Evolutionary conservation across 2,888 invertebrate species (phyloP).

Genomic region (Tachystola acroxantha): DNA sequence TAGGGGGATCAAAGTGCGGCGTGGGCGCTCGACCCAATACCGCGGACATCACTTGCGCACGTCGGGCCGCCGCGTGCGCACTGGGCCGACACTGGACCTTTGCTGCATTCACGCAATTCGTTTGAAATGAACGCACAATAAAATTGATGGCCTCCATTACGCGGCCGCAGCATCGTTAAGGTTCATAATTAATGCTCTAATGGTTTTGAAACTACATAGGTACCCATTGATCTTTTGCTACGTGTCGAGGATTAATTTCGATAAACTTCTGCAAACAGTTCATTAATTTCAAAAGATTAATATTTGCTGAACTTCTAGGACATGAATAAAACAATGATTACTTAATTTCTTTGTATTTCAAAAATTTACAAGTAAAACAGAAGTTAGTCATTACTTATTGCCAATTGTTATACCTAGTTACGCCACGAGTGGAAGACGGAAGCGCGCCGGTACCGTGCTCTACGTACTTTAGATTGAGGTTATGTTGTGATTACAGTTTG

Average conservation of each 20-base stretch:
- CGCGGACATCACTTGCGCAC: constrained; percentile 29
- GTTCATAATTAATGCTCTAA: constrained; percentile 3
- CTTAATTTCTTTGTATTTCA: constrained; percentile 44
- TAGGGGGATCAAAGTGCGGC: constrained; percentile 71
- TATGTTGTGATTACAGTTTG: constrained; percentile 74
- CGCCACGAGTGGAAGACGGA: constrained; percentile 34
- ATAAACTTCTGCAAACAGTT: too few species aligned
- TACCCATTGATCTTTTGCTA: constrained; percentile 22
- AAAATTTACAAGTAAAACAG: constrained; percentile 42
- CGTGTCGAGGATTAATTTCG: constrained; percentile 14
- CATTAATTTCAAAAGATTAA: too few species aligned
- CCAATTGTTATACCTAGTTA: constrained; percentile 45
- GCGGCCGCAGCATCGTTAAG: constrained; percentile 24
- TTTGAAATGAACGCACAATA: constrained; percentile 30
- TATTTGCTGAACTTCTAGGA: neutral
- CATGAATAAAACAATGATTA: constrained; percentile 60
- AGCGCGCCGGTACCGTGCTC: constrained; percentile 56
- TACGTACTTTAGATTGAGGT: constrained; percentile 67
- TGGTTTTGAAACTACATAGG: neutral
- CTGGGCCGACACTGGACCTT: constrained; percentile 47
- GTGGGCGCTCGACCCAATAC: constrained; percentile 75
- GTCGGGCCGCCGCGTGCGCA: constrained; percentile 50
- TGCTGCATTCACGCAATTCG: constrained; percentile 45
- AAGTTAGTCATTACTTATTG: constrained; percentile 41
- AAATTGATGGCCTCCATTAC: constrained; percentile 38